Conservation (phyloP, 2,888 invertebrate species). For the Campaea margaritaria region DNA sequence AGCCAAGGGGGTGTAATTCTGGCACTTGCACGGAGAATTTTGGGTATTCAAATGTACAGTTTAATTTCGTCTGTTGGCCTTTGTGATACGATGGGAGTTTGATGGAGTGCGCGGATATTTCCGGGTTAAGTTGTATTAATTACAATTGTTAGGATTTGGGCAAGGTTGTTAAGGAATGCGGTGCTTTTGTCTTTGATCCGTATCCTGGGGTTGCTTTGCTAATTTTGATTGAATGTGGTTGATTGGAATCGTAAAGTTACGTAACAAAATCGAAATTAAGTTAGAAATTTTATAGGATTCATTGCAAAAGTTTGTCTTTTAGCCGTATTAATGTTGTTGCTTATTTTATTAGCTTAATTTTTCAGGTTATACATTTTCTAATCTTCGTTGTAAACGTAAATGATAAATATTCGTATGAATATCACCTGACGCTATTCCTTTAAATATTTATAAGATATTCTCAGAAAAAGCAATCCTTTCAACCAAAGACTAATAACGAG, state of each 20-base stretch:
- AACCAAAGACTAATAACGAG: constrained; percentile 34
- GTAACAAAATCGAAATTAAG: too few relatives aligned
- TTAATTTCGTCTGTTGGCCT: constrained; percentile 81
- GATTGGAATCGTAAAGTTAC: constrained; percentile 18
- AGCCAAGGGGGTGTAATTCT: constrained; percentile 70
- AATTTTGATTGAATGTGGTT: constrained; percentile 36
- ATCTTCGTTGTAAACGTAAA: too few relatives aligned
- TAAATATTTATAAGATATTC: constrained; percentile 5
- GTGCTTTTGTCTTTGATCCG: constrained; percentile 65
- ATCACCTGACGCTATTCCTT: not conserved
- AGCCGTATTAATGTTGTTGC: too few relatives aligned
- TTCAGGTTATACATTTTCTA: too few relatives aligned
- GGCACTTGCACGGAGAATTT: constrained; percentile 75
- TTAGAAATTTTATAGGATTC: too few relatives aligned
- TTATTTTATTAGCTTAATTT: too few relatives aligned
- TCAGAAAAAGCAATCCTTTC: constrained; percentile 12
- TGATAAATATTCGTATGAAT: too few relatives aligned
- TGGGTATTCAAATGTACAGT: constrained; percentile 69
- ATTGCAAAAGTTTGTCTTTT: too few relatives aligned
- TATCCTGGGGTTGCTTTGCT: constrained; percentile 23
- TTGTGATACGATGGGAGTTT: constrained; percentile 72
- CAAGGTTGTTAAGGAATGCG: constrained; percentile 50
- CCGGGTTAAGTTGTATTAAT: constrained; percentile 80
- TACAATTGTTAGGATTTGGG: constrained; percentile 67
- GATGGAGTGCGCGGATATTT: constrained; percentile 81